A percentile compares a stretch with the other conserved stretches of the same genome.
Evolutionary conservation across 2,113 vertebrate species (phyloP).

Genomic region (Chrysemys picta): DNA sequence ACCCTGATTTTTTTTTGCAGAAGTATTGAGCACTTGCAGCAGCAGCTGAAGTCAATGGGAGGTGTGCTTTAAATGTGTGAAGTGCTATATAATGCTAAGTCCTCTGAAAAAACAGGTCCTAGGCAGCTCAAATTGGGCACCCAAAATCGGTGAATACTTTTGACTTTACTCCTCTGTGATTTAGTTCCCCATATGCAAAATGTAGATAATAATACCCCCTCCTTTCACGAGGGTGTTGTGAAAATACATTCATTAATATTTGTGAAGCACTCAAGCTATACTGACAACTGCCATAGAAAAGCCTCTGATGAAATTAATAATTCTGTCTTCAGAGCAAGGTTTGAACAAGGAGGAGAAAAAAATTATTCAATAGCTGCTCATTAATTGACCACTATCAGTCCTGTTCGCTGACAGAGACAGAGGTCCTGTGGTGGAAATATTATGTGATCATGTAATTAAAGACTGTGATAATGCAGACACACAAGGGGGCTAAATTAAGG

Average conservation of each 20-base stretch:
- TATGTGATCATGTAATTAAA: not conserved
- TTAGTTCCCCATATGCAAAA: not conserved
- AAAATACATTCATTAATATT: not conserved
- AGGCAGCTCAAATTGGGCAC: not conserved
- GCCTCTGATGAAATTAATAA: not conserved
- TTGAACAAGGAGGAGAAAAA: not conserved
- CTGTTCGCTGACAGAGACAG: not conserved
- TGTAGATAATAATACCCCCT: not conserved
- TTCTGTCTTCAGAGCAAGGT: not conserved
- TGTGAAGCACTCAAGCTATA: not conserved
- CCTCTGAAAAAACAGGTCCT: not conserved
- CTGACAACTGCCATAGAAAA: not conserved
- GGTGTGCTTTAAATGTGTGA: not conserved
- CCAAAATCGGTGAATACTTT: not conserved
- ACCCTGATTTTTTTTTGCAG: not conserved
- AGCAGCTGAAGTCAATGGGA: not conserved
- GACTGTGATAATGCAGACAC: not conserved
- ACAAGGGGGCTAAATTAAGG: not conserved
- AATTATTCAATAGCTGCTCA: not conserved
- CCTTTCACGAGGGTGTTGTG: not conserved
- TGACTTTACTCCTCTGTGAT: not conserved
- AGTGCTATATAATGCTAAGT: not conserved
- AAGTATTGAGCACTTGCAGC: not conserved
- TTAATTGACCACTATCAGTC: not conserved
- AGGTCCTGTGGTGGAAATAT: not conserved